Evolutionary conservation across 1,140 invertebrate genomes (phyloP).

Genomic region (Megathymus violae): DNA sequence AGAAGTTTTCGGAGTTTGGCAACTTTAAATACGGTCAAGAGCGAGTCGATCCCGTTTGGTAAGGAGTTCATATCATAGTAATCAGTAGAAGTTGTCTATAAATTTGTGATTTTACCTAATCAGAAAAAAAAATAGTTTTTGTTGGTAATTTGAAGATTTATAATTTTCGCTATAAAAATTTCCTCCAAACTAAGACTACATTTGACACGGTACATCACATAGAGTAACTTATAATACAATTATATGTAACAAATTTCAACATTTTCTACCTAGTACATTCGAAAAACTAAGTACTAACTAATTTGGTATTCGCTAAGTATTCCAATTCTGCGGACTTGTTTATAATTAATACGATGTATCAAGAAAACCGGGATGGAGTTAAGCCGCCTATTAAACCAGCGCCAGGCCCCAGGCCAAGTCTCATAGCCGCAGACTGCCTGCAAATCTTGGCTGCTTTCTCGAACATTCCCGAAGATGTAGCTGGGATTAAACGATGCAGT

Average conservation of each 20-base stretch:
- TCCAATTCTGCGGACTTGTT: conserved; percentile 29
- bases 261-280: no score
- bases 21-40: conserved; percentile 67
- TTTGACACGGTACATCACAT: no score
- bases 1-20: conserved; percentile 57
- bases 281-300: no score
- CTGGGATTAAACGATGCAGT: conserved; percentile 77
- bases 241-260: no score
- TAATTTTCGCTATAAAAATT: no score
- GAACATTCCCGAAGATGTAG: conserved; percentile 80
- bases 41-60: background rate
- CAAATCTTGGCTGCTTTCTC: conserved; percentile 80
- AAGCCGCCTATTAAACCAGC: conserved; percentile 65
- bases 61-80: background rate
- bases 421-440: conserved; percentile 67
- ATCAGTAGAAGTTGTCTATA: no score
- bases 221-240: background rate
- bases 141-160: no score
- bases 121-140: no score
- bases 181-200: no score
- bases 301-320: conserved; percentile 28
- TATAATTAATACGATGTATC: conserved; percentile 44
- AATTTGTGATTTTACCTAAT: no score
- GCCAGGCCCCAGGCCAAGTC: conserved; percentile 75
- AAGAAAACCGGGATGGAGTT: conserved; percentile 53